phyloP scores from a whole-genome alignment of 2,888 invertebrate genomes.

The Ferrisia virgata region DNA sequence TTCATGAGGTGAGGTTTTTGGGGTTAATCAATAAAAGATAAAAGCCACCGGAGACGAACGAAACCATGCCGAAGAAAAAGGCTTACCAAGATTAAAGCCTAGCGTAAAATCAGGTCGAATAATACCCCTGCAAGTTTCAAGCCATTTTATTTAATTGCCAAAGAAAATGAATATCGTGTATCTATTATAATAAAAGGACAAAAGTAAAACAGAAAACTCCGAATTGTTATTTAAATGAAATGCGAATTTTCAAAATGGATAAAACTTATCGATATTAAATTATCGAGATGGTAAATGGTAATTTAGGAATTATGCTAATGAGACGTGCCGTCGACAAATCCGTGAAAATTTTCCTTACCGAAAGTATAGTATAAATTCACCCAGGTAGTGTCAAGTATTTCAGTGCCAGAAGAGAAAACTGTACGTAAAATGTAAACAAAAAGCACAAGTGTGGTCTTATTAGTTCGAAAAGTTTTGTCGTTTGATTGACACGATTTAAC shows the following conservation, averaged over 20 bases:
- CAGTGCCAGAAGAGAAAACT: background rate
- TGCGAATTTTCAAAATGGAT: too few species aligned
- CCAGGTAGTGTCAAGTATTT: too few species aligned
- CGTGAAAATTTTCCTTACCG: background rate
- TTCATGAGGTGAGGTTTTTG: background rate
- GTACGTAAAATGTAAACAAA: background rate
- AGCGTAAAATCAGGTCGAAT: background rate
- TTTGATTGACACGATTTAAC: background rate
- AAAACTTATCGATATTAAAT: too few species aligned
- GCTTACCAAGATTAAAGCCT: background rate
- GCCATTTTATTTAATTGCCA: background rate
- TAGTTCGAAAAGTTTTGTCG: conserved; percentile 19
- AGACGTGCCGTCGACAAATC: background rate
- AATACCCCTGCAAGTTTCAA: background rate
- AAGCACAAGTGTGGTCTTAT: background rate
- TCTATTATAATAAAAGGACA: background rate
- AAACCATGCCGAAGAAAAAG: background rate
- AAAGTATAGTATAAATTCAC: too few species aligned
- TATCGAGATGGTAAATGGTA: too few species aligned
- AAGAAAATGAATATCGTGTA: background rate
- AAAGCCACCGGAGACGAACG: background rate
- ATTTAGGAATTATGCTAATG: too few species aligned
- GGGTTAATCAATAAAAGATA: background rate
- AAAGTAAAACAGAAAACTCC: background rate
- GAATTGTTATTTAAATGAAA: background rate